A percentile compares a stretch with the other conserved stretches of the same genome.
Conservation (phyloP, 2,888 invertebrate species). For the Sturmia bella region DNA sequence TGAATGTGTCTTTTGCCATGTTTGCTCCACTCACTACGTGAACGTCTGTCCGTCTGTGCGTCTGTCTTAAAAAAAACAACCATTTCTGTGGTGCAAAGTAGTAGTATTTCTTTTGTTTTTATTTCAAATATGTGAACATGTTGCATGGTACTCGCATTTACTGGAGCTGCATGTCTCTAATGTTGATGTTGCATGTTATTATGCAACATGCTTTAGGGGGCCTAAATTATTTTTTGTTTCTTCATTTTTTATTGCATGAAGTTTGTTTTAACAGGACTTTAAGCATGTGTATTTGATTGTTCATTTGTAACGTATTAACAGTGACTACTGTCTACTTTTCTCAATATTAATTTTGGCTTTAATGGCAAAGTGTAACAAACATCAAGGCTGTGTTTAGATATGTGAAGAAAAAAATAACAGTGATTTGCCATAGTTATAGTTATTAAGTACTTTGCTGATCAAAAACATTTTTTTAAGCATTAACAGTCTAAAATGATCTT, state of each 20-base stretch:
- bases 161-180: conserved; percentile 53
- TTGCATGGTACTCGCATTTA: conserved; percentile 33
- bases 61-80: conserved; percentile 17
- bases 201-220: conserved; percentile 66
- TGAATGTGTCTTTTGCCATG: conserved; percentile 21
- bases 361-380: conserved; percentile 7
- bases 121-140: neutral
- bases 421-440: too few species aligned
- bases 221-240: conserved; percentile 17
- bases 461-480: neutral
- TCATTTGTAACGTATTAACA: conserved; percentile 19
- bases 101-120: conserved; percentile 18
- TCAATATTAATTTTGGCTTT: conserved; percentile 1
- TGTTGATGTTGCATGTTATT: conserved; percentile 67
- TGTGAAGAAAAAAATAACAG: neutral
- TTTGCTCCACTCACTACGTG: conserved; percentile 4
- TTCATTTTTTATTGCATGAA: conserved; percentile 9
- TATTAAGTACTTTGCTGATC: too few species aligned
- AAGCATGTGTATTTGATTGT: conserved; percentile 4
- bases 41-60: neutral
- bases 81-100: conserved; percentile 49
- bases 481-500: too few species aligned
- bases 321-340: conserved; percentile 53
- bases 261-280: neutral
- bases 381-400: conserved; percentile 6